A percentile compares a stretch with the other conserved stretches of the same genome.
Conservation (phyloP, 1,140 invertebrate species). For the Diorhabda sublineata region DNA sequence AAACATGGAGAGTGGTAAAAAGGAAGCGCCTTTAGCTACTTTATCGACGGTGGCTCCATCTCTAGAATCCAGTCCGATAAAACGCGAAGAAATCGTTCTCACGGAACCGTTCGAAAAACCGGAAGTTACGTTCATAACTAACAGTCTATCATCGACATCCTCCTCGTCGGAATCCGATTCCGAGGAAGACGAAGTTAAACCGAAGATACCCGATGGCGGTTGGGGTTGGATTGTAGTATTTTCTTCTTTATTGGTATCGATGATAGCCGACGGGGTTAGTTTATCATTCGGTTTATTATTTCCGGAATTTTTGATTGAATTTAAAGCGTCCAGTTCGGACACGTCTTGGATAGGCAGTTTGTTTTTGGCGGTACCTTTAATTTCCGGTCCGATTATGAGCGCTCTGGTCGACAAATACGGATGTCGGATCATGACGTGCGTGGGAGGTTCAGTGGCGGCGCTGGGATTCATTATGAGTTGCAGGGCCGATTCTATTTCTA, state of each 20-base stretch:
- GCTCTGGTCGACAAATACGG: slow-evolving; percentile 84
- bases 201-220: slow-evolving; percentile 64
- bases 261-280: slow-evolving; percentile 93
- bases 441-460: slow-evolving; percentile 71
- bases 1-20: slow-evolving; percentile 14
- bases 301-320: slow-evolving; percentile 81
- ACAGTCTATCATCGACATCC: slow-evolving; percentile 16
- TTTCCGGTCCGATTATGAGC: slow-evolving; percentile 82
- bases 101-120: slow-evolving; percentile 11
- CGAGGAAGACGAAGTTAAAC: slow-evolving; percentile 38
- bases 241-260: slow-evolving; percentile 78
- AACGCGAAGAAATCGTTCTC: slow-evolving; percentile 10
- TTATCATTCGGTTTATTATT: slow-evolving; percentile 90
- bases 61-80: slow-evolving; percentile 24
- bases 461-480: slow-evolving; percentile 78
- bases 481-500: slow-evolving; percentile 65
- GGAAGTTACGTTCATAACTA: slow-evolving; percentile 25
- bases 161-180: slow-evolving; percentile 19
- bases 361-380: slow-evolving; percentile 81
- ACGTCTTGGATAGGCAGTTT: slow-evolving; percentile 86
- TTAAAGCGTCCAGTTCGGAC: slow-evolving; percentile 72
- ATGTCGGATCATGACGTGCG: slow-evolving; percentile 77
- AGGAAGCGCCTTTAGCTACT: slow-evolving; percentile 1
- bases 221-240: slow-evolving; percentile 89
- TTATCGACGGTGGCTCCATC: slow-evolving; percentile 27